Evolutionary conservation across 2,113 vertebrate species (phyloP).

Genomic region (Tyto alba): DNA sequence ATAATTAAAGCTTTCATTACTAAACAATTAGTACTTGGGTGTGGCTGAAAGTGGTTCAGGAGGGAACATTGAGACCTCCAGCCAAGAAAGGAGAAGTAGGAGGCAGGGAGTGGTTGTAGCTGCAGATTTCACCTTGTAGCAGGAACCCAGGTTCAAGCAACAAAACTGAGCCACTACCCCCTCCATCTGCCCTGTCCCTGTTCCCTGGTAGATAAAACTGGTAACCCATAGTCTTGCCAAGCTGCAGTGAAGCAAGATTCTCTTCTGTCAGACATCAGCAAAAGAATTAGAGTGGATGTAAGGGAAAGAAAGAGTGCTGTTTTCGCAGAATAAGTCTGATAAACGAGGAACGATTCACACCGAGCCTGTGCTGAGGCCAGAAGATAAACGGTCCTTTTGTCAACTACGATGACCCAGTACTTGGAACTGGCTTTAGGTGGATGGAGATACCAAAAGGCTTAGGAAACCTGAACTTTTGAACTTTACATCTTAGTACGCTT

Average conservation of each 20-base stretch:
- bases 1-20: conserved; percentile 27
- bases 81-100: neutral
- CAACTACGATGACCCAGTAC: too few relatives aligned
- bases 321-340: too few relatives aligned
- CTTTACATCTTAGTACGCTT: too few relatives aligned
- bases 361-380: too few relatives aligned
- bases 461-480: too few relatives aligned
- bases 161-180: neutral
- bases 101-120: neutral
- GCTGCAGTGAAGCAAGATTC: neutral
- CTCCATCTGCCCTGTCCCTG: rapidly evolving
- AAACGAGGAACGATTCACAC: too few relatives aligned
- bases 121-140: neutral
- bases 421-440: too few relatives aligned
- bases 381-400: too few relatives aligned
- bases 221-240: neutral
- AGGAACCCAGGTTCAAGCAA: neutral
- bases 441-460: too few relatives aligned
- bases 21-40: conserved; percentile 22
- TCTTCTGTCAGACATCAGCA: neutral
- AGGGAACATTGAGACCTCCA: neutral
- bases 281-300: neutral
- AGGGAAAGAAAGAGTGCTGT: too few relatives aligned
- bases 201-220: neutral
- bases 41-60: neutral